Evolutionary conservation across 2,888 invertebrate genomes (phyloP), one percentile per base, ranked within the genome.

Genomic region (Campaea margaritaria): DNA sequence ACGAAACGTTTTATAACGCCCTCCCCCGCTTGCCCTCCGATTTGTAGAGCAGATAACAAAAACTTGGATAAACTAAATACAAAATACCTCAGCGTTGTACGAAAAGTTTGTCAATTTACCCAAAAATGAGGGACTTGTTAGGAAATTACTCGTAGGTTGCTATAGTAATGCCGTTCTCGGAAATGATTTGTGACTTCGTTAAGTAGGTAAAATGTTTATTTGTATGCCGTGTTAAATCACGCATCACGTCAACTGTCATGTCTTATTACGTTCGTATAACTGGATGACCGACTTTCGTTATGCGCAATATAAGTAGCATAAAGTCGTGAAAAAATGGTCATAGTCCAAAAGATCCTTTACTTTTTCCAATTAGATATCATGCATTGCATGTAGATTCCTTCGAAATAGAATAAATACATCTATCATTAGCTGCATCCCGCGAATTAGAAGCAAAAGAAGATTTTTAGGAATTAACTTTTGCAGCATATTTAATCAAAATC

Each of bases 1-100:
- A 80, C 74, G 74, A 79, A 83, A 74, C 79, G 79, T 76, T 83
- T 83, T 81, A 83, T 75, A 80, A 78, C 78, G 70, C 76, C 73
- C 68, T 73, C 65, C 73, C 74, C 68, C 73, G 69, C 76, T 74
- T 70, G 67, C 74, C 69, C 67, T 58, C 67, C 70, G 77, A 81
- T 82, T 77, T 70, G 68, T 69, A 75, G 66, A 65, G 53, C 52
- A 73, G 82, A 82, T 82, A 81, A 78, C 73, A 72, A 75, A 80
- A 76, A 80, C 73, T 80, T 81, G 63, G 68, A 67, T 69, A 72
- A 69, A 75, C 72, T 68, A 68, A 61, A 61, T 51, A 61, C 60
- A 55, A 61, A 61, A 61, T 61, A 64, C 66, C 63, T 58, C 59
- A 53, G 48, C 64, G 67, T 62, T 67, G 69, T 69, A 67, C 61